Evolutionary conservation across 2,888 invertebrate genomes (phyloP).

Genomic region (Priocnemis perturbator): DNA sequence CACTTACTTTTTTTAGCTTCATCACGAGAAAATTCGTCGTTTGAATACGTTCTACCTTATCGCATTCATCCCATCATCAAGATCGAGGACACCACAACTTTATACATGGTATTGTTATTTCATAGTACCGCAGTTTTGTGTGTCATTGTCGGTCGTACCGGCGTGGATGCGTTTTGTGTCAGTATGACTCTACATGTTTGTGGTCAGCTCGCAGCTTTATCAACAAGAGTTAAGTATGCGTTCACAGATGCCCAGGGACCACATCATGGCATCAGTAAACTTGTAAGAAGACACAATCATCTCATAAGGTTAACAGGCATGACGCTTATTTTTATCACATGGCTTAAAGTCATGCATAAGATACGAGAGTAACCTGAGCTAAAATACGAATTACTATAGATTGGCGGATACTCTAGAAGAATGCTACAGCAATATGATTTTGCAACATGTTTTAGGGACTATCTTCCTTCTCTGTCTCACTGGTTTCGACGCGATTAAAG

Average conservation of each 20-base stretch:
- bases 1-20: too few species aligned
- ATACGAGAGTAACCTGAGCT: neutral
- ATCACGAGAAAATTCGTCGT: too few species aligned
- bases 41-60: neutral
- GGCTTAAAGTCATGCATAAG: neutral
- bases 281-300: conserved; percentile 21
- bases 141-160: conserved; percentile 20
- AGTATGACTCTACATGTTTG: conserved; percentile 37
- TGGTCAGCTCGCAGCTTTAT: conserved; percentile 33
- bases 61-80: neutral
- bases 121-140: neutral
- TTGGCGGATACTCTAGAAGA: conserved; percentile 31
- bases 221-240: conserved; percentile 7
- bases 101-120: conserved; percentile 11
- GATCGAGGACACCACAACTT: neutral
- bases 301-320: conserved; percentile 28
- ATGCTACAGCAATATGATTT: conserved; percentile 29
- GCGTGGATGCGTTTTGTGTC: conserved; percentile 23
- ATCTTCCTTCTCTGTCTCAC: conserved; percentile 33
- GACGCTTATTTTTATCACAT: neutral
- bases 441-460: conserved; percentile 29
- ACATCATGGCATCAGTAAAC: neutral
- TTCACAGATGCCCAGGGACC: conserved; percentile 8
- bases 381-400: conserved; percentile 21
- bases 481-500: conserved; percentile 18